A percentile compares a stretch with the other conserved stretches of the same genome.
These are phyloP conservation scores for Nymphalis io DNA, from an alignment of 1,140 invertebrate genomes.

Conservation along the genomic window DNA sequence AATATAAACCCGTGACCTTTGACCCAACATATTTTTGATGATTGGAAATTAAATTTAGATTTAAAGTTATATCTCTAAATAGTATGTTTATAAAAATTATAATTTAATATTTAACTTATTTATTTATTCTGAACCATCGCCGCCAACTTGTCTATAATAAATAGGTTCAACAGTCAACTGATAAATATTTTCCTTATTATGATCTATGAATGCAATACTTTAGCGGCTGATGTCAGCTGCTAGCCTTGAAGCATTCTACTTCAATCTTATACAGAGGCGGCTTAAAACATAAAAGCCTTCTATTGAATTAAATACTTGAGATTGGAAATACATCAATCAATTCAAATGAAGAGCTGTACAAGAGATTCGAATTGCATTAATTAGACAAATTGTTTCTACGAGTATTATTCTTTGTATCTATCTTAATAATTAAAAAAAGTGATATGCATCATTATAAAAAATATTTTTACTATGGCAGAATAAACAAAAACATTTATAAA, in stretches of 20 bases:
- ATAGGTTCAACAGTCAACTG: constrained; percentile 16
- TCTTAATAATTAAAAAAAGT: neutral
- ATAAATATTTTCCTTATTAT: constrained; percentile 41
- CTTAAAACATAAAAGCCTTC: constrained; percentile 51
- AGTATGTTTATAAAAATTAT: neutral
- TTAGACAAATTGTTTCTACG: neutral
- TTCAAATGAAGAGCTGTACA: constrained; percentile 44
- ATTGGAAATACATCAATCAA: constrained; percentile 63
- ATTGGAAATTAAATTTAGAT: too few species aligned
- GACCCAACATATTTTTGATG: too few species aligned
- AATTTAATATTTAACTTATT: neutral
- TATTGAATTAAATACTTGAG: constrained; percentile 61
- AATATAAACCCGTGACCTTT: too few species aligned
- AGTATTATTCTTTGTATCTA: too few species aligned
- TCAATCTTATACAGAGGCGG: constrained; percentile 38
- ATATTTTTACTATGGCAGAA: neutral
- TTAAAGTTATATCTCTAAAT: neutral
- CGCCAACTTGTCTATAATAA: constrained; percentile 38
- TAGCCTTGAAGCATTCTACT: constrained; percentile 61
- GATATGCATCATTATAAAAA: neutral
- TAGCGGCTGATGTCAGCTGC: constrained; percentile 50
- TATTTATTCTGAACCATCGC: constrained; percentile 1
- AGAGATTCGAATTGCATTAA: constrained; percentile 29
- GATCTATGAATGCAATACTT: constrained; percentile 44
- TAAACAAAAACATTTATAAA: constrained; percentile 6